phyloP scores from a whole-genome alignment of 1,140 invertebrate species.

The Drosophila pachea region DNA sequence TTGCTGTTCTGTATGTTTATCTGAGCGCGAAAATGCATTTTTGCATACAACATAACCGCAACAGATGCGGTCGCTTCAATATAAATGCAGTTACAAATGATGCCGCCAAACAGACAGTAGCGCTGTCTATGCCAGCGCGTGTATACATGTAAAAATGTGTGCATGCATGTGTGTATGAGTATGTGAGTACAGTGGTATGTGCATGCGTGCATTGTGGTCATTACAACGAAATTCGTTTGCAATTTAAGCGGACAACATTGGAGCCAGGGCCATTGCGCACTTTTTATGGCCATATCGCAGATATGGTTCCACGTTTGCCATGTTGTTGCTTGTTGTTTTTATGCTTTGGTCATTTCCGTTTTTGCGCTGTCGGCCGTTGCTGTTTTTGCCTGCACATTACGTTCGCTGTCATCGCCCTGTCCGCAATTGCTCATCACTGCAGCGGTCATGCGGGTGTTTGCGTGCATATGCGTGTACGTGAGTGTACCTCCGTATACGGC shows the following conservation, averaged over 20 bases:
- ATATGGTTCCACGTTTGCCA: conserved; percentile 21
- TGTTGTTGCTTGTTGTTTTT: conserved; percentile 54
- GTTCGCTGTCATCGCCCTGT: conserved; percentile 52
- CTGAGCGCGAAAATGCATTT: conserved; percentile 77
- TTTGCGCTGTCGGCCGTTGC: conserved; percentile 37
- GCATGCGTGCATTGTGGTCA: conserved; percentile 62
- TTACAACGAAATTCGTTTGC: conserved; percentile 69
- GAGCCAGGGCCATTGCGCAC: conserved; percentile 18
- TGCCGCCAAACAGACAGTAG: conserved; percentile 30
- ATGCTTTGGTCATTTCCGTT: conserved; percentile 73
- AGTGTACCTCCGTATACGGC: background rate
- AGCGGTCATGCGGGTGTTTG: conserved; percentile 9
- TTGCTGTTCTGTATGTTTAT: conserved; percentile 60
- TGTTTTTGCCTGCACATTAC: conserved; percentile 55
- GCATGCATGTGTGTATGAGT: conserved; percentile 4
- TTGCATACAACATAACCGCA: conserved; percentile 76
- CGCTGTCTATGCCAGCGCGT: background rate
- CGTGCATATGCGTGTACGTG: background rate
- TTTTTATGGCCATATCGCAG: conserved; percentile 55
- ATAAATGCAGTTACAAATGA: conserved; percentile 77
- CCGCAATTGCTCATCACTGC: conserved; percentile 58
- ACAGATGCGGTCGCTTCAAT: conserved; percentile 77
- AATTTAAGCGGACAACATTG: conserved; percentile 39
- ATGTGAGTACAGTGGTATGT: conserved; percentile 15
- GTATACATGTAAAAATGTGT: conserved; percentile 1